phyloP scores from a whole-genome alignment of 2,888 invertebrate genomes.

The Spodoptera picta region DNA sequence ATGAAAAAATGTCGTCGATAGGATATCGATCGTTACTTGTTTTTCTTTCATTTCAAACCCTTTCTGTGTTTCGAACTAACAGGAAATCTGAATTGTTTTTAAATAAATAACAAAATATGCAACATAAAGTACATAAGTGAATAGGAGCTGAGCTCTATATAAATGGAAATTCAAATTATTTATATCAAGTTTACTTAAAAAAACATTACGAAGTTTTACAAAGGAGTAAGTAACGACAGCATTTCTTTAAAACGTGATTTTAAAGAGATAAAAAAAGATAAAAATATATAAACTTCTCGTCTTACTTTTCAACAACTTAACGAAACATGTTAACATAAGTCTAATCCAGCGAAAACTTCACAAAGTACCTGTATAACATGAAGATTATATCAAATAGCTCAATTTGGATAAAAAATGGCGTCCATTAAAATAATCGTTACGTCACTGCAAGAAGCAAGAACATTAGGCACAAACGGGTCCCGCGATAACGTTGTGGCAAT shows the following conservation, averaged over 20 bases:
- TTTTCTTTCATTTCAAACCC: conserved; percentile 16
- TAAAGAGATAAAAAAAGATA: too few species aligned
- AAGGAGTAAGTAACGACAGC: too few species aligned
- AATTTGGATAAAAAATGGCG: conserved; percentile 43
- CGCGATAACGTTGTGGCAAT: conserved; percentile 36
- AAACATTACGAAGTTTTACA: too few species aligned
- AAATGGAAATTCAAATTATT: too few species aligned
- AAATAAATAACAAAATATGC: too few species aligned
- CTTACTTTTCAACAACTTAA: background rate
- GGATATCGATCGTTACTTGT: conserved; percentile 12
- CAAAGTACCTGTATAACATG: conserved; percentile 20
- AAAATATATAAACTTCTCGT: too few species aligned
- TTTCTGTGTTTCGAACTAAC: background rate
- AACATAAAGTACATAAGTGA: too few species aligned
- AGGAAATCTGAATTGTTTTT: conserved; percentile 5
- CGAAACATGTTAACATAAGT: conserved; percentile 4
- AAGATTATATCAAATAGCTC: conserved; percentile 36
- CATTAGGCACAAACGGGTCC: conserved; percentile 39
- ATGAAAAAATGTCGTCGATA: conserved; percentile 3
- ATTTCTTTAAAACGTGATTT: too few species aligned
- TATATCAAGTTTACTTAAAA: too few species aligned
- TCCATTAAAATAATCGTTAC: conserved; percentile 32
- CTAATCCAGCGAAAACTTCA: background rate
- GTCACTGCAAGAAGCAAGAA: conserved; percentile 38
- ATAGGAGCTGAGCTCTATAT: too few species aligned